A percentile compares a stretch with the other conserved stretches of the same genome.
Evolutionary conservation across 2,113 vertebrate genomes (phyloP).

Genomic region (Paralichthys olivaceus): DNA sequence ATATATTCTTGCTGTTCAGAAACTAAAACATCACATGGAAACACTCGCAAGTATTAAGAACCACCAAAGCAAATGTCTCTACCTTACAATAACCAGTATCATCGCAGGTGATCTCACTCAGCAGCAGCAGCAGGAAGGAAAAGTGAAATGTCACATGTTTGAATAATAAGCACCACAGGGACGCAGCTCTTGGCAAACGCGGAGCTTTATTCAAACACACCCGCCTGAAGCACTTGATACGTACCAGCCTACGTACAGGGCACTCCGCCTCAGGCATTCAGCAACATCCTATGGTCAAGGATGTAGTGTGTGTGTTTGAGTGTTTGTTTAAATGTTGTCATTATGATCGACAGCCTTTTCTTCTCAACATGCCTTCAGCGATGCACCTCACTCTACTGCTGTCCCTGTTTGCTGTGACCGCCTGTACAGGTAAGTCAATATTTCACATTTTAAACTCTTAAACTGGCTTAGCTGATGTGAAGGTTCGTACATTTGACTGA

Average conservation of each 20-base stretch:
- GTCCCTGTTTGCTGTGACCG: slow-evolving; percentile 27
- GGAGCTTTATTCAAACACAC: slow-evolving; percentile 58
- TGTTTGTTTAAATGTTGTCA: slow-evolving; percentile 11
- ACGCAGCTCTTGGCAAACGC: neutral
- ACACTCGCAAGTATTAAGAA: neutral
- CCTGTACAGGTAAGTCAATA: slow-evolving; percentile 58
- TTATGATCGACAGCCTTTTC: slow-evolving; percentile 35
- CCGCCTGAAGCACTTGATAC: slow-evolving; percentile 24
- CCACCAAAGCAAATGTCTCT: neutral
- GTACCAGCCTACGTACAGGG: slow-evolving; percentile 6
- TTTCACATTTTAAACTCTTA: slow-evolving; percentile 1
- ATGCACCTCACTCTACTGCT: slow-evolving; percentile 52
- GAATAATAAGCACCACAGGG: neutral
- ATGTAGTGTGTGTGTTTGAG: slow-evolving; percentile 53
- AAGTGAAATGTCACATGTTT: neutral
- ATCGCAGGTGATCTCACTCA: neutral
- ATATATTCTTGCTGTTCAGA: neutral
- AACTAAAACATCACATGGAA: no score
- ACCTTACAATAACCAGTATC: neutral
- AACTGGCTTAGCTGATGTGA: neutral
- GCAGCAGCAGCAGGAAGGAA: neutral
- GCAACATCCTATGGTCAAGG: slow-evolving; percentile 78
- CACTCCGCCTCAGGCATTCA: slow-evolving; percentile 46
- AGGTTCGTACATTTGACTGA: neutral
- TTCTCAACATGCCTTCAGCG: slow-evolving; percentile 57